Percentiles rank a stretch among this genome's conserved stretches.
Evolutionary conservation across 2,797 vertebrate genomes (phyloP).

Genomic region (Trachops cirrhosus): DNA sequence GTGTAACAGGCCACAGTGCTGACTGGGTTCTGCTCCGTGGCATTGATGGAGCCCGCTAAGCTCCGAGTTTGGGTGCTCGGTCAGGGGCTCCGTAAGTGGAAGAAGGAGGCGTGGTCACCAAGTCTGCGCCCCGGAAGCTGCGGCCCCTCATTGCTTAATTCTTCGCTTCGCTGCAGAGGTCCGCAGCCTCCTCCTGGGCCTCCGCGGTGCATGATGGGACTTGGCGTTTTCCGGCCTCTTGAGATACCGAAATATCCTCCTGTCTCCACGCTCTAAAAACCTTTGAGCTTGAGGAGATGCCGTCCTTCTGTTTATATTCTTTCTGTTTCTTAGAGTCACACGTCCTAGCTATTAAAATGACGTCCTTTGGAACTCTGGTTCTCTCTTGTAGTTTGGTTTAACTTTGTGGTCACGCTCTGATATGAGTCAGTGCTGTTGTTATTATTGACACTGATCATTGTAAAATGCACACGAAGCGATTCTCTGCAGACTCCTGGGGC

Average conservation of each 20-base stretch:
- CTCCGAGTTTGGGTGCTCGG: neutral
- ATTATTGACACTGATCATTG: neutral
- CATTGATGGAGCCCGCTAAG: neutral
- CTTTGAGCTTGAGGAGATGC: neutral
- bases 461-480: neutral
- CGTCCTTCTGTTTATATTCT: neutral
- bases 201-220: neutral
- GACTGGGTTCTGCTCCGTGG: neutral
- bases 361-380: neutral
- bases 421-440: neutral
- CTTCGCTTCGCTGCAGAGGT: neutral
- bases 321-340: neutral
- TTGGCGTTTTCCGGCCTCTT: neutral
- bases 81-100: neutral
- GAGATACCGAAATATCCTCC: neutral
- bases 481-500: neutral
- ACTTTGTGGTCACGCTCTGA: neutral
- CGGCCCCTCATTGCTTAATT: neutral
- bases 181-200: neutral
- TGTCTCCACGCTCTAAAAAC: neutral
- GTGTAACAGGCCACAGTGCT: neutral
- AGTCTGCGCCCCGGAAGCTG: accelerated
- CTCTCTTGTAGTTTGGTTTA: neutral
- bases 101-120: neutral
- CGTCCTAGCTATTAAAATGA: neutral